phyloP scores from a whole-genome alignment of 2,113 vertebrate species.

The Corydoras maculifer region DNA sequence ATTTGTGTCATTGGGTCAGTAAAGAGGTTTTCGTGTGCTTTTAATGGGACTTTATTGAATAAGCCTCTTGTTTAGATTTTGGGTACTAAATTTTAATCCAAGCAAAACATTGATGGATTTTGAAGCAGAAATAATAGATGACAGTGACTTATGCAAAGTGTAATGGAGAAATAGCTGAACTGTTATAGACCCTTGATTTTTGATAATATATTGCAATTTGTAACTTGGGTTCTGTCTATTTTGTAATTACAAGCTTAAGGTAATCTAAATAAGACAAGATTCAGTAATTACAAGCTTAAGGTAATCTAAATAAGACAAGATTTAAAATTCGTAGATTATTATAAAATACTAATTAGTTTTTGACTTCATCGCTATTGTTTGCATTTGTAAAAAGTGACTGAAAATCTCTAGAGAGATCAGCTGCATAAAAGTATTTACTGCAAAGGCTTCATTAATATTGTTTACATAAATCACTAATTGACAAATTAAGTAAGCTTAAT shows the following conservation, averaged over 20 bases:
- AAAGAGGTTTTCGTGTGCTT: slow-evolving; percentile 26
- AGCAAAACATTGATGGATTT: not conserved
- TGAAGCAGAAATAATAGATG: slow-evolving; percentile 2
- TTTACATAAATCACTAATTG: no score
- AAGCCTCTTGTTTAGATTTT: slow-evolving; percentile 2
- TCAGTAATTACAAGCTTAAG: slow-evolving; percentile 27
- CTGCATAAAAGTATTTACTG: not conserved
- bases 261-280: slow-evolving; percentile 26
- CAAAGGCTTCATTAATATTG: no score
- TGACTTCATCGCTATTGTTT: slow-evolving; percentile 2
- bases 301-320: slow-evolving; percentile 23
- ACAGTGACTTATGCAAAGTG: slow-evolving; percentile 1
- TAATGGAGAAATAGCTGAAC: not conserved
- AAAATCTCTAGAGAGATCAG: slow-evolving; percentile 8
- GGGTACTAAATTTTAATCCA: slow-evolving; percentile 1
- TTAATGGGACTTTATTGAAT: slow-evolving; percentile 4
- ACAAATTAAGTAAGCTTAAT: no score
- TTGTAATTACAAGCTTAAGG: slow-evolving; percentile 28
- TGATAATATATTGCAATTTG: slow-evolving; percentile 8
- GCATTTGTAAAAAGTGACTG: slow-evolving; percentile 5
- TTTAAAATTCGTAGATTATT: slow-evolving; percentile 18
- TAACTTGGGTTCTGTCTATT: slow-evolving; percentile 4
- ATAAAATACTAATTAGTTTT: slow-evolving; percentile 19
- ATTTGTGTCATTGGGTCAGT: slow-evolving; percentile 30
- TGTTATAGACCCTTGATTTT: not conserved